Evolutionary conservation across 2,888 invertebrate species (phyloP).

Genomic region (Melipona bicolor): DNA sequence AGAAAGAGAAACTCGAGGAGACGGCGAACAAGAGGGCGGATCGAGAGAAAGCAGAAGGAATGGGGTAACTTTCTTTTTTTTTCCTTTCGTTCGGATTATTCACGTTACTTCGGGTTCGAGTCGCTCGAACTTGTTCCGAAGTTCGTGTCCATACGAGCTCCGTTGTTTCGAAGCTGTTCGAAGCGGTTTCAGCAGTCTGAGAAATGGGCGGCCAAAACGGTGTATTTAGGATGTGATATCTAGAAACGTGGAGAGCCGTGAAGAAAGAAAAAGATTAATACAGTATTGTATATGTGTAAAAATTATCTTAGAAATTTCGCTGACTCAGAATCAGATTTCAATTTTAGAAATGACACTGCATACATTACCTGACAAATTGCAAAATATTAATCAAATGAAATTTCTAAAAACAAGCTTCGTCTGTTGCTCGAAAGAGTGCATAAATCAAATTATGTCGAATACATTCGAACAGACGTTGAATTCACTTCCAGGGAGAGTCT

Average conservation of each 20-base stretch:
- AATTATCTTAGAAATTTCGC: neutral
- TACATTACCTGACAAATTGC: no score
- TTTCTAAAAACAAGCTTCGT: no score
- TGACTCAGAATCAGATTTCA: no score
- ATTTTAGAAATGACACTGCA: no score
- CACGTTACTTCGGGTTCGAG: neutral
- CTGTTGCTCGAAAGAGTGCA: no score
- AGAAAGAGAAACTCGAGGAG: conserved; percentile 22
- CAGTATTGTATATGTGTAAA: neutral
- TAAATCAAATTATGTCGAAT: no score
- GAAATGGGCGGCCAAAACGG: neutral
- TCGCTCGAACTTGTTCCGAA: neutral
- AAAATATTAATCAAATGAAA: no score
- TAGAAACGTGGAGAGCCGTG: neutral
- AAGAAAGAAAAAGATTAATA: neutral
- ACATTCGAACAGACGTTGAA: no score
- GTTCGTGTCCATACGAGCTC: neutral
- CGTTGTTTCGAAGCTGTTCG: neutral
- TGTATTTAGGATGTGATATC: neutral
- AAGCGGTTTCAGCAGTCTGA: neutral
- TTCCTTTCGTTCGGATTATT: neutral
- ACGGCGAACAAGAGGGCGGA: neutral
- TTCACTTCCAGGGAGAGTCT: neutral
- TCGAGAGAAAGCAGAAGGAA: neutral
- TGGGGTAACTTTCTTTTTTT: conserved; percentile 22